Evolutionary conservation across 2,888 invertebrate species (phyloP).

Genomic region (Gandaritis pyraliata): DNA sequence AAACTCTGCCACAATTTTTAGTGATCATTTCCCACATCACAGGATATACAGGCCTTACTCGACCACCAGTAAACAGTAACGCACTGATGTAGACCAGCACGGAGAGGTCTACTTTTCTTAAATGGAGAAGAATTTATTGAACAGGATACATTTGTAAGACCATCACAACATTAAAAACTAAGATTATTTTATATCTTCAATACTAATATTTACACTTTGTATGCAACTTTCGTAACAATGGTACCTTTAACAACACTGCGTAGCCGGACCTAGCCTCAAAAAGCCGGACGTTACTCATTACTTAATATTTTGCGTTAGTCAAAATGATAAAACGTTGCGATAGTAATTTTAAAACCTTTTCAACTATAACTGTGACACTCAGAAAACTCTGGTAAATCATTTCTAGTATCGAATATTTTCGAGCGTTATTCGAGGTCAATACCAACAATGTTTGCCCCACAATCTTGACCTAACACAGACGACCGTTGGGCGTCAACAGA

Average conservation of each 20-base stretch:
- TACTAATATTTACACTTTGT: not conserved
- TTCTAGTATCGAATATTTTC: not conserved
- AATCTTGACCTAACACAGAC: slow-evolving; percentile 30
- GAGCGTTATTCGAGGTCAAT: slow-evolving; percentile 1
- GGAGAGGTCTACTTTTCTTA: slow-evolving; percentile 10
- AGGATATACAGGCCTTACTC: slow-evolving; percentile 21
- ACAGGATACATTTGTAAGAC: slow-evolving; percentile 8
- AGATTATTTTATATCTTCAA: not conserved
- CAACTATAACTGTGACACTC: too few relatives aligned
- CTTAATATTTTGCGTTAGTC: too few relatives aligned
- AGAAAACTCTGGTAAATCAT: not conserved
- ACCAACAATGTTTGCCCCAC: not conserved
- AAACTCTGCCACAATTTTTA: slow-evolving; percentile 19
- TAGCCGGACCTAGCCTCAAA: not conserved
- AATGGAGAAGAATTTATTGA: slow-evolving; percentile 13
- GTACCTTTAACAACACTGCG: not conserved
- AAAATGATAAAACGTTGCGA: not conserved
- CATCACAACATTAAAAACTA: not conserved
- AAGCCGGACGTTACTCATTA: not conserved
- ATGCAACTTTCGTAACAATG: not conserved
- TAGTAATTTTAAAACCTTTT: too few relatives aligned
- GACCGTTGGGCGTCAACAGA: slow-evolving; percentile 35
- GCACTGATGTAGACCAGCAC: slow-evolving; percentile 6
- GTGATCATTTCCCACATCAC: slow-evolving; percentile 14
- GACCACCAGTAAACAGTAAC: slow-evolving; percentile 20